Evolutionary conservation across 2,113 vertebrate genomes (phyloP).

Genomic region (Caretta caretta): DNA sequence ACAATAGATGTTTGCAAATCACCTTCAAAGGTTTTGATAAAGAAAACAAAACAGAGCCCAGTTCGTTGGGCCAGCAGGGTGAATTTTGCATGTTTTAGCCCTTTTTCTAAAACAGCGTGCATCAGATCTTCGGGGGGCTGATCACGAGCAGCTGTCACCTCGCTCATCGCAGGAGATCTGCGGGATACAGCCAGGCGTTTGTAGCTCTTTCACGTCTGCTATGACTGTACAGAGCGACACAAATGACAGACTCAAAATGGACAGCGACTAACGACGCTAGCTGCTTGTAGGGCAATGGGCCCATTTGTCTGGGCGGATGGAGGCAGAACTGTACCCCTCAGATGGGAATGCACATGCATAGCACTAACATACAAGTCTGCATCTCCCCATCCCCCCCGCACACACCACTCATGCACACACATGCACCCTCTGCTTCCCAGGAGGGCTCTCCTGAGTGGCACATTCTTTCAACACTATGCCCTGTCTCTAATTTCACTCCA

Average conservation of each 20-base stretch:
- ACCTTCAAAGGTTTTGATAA: background rate
- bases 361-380: no score
- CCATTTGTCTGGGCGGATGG: accelerated
- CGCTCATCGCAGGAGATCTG: background rate
- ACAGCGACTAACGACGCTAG: accelerated
- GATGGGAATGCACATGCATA: no score
- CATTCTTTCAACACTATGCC: background rate
- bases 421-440: background rate
- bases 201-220: background rate
- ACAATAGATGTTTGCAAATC: background rate
- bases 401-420: background rate
- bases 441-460: background rate
- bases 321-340: background rate
- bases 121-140: background rate
- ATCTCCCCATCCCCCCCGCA: background rate
- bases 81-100: background rate
- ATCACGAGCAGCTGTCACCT: background rate
- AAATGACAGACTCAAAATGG: accelerated
- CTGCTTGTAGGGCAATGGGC: accelerated
- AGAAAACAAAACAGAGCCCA: background rate
- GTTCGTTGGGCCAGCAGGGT: background rate
- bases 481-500: background rate
- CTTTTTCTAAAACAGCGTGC: background rate
- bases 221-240: background rate
- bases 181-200: no score